Evolutionary conservation across 2,113 vertebrate species (phyloP).

Genomic region (Seriola quinqueradiata): DNA sequence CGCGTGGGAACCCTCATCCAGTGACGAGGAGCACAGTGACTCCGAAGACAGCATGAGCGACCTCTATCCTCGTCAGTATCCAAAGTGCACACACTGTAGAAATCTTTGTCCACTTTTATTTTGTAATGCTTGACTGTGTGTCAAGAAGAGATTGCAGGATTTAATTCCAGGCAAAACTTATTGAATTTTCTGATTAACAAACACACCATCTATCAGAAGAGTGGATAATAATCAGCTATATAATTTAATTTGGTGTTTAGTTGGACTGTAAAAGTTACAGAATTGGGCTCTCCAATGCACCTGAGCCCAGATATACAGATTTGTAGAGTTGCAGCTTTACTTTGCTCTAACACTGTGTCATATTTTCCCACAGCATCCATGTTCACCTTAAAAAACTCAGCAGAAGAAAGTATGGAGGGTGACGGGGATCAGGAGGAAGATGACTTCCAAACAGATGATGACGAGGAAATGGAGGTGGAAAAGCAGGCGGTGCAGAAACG

Average conservation of each 20-base stretch:
- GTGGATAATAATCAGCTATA: not conserved
- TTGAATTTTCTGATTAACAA: not conserved
- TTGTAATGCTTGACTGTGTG: not conserved
- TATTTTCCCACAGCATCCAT: constrained; percentile 68
- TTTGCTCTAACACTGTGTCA: not conserved
- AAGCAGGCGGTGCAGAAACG: constrained; percentile 76
- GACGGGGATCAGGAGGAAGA: constrained; percentile 51
- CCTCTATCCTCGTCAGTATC: constrained; percentile 91
- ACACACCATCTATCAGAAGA: not conserved
- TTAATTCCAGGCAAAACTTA: not conserved
- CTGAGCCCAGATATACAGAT: not conserved
- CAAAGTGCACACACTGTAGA: not conserved
- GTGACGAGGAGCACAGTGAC: constrained; percentile 80
- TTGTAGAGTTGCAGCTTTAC: not conserved
- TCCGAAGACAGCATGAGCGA: constrained; percentile 95
- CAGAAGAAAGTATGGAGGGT: constrained; percentile 28
- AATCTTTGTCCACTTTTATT: not conserved
- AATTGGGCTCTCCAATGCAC: not conserved
- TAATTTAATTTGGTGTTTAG: not conserved
- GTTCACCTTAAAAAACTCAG: constrained; percentile 68
- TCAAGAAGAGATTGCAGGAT: not conserved
- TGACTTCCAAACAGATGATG: constrained; percentile 83
- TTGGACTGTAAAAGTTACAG: not conserved
- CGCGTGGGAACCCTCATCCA: constrained; percentile 85
- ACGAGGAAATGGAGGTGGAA: constrained; percentile 80